Base-by-base conservation (phyloP, 2,888 invertebrate genomes). In the Pachydiplax longipennis region DNA sequence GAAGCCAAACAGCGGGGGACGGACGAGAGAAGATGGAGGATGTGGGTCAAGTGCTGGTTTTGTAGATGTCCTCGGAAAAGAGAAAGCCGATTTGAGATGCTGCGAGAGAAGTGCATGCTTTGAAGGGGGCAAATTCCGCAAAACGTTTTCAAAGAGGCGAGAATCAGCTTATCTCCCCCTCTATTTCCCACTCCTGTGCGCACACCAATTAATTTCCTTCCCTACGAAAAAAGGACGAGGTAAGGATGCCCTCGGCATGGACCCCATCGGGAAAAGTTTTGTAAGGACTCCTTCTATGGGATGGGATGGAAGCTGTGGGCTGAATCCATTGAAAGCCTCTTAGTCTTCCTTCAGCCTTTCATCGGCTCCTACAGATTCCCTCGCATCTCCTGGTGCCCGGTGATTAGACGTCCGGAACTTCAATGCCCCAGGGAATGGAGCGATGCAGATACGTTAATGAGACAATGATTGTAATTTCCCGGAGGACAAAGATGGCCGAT, bases 391-490 rank as follows among this genome's bases (percentile, higher is more conserved):
- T 53, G 53, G 31, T 83, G 58, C 58, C 83, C 58, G 58, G 83
- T 83, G 83, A 83, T 83, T 83, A 83, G 83, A 83, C 83, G 83
- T 83, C 83, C 58, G 61, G 83, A 13, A 31, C 44, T 58, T 83
- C 44, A 83, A 83, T 83, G 83, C 83, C 31, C 31, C 48, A 6
- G 81, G 81, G 22, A 48, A n/a, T n/a, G 31, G 35, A 12, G 22
- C 31, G 83, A 61, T 83, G 83, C 83, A 83, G 58, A 35, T 53
- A 53, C 83, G 83, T 83, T 83, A 83, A 83, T 83, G 83, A 83
- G 83, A 83, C 83, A 83, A 83, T 58, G 83, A 58, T 61, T 83
- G 83, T 58, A 83, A 83, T 83, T 83, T 83, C 83, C 83, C 83
- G 35, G 83, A 44, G 83, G 83, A 83, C 83, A 61, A 58, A 58